Evolutionary conservation across 2,113 vertebrate species (phyloP), one percentile per base, ranked within the genome.

Genomic region (Setophaga petechia): DNA sequence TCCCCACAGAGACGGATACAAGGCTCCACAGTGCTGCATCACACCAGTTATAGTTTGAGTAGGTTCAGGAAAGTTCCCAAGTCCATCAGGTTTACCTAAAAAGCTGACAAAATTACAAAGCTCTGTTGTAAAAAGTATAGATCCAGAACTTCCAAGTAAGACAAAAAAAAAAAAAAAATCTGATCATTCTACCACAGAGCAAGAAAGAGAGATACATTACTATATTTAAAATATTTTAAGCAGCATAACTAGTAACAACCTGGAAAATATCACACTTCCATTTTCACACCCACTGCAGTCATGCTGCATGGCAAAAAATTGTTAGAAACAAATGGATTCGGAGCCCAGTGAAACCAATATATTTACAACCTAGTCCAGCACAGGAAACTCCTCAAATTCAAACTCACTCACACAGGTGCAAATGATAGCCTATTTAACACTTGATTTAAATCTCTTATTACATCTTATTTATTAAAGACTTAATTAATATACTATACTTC

Each of bases 31-130:
- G 97, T 68, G 97, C 98, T 54, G 95, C 62, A 72, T 97, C 61
- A 97, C 98, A 22, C 96, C 98, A 54, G 87, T 97, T 66, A 98
- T 95, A 54, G 96, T 97, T 91, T 57, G 11, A 97, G 96, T 66
- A 98, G 97, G 95, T 98, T 97, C 51, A 97, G 97, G 74, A 97
- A 98, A 12, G 97, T 98, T 96, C 97, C 97, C 92, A 98, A 91
- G 93, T 98, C 98, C 66, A 97, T 98, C 82, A 98, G 78, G 90
- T 98, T 98, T 89, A 98, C 89, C 98, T 98, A 76, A 62, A 62
- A 96, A 90, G 24, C 62, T 67, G 57, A 31, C 5, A 58, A 86
- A 24, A 39, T 93, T 81, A 92, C 44, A 54, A 62, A 85, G 23
- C 22, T 91, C 52, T 18, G 33, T 55, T 94, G 51, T 67, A 72